Percentiles rank a stretch among this genome's conserved stretches.
phyloP scores from a whole-genome alignment of 1,140 invertebrate species.

The Colletes latitarsis region DNA sequence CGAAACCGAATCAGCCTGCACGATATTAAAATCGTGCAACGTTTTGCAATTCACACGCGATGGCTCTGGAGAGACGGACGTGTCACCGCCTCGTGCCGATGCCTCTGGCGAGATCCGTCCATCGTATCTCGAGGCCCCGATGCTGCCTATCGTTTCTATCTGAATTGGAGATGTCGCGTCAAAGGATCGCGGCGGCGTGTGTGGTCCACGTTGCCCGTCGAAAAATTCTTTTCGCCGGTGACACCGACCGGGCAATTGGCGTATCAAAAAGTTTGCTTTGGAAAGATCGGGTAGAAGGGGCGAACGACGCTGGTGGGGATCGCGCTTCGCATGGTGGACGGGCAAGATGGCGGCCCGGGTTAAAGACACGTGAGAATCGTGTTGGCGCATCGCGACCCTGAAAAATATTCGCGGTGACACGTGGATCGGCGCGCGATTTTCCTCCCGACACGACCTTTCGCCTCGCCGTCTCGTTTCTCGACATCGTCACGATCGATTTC shows the following conservation, averaged over 20 bases:
- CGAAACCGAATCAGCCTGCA: constrained; percentile 57
- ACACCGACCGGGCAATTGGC: constrained; percentile 27
- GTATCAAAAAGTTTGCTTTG: constrained; percentile 38
- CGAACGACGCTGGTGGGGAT: constrained; percentile 41
- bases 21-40: constrained; percentile 51
- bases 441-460: not conserved
- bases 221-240: constrained; percentile 42
- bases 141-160: constrained; percentile 28
- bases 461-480: not conserved
- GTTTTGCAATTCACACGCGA: constrained; percentile 43
- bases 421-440: not conserved
- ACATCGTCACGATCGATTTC: not conserved
- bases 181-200: not conserved
- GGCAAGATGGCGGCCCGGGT: constrained; percentile 58
- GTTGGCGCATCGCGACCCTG: constrained; percentile 20
- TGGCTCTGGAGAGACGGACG: too few species aligned
- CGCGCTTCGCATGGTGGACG: constrained; percentile 56
- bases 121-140: not conserved
- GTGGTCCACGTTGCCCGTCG: not conserved
- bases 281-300: constrained; percentile 37
- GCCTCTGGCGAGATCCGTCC: not conserved
- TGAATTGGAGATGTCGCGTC: constrained; percentile 34
- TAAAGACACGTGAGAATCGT: constrained; percentile 54
- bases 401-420: constrained; percentile 2
- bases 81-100: not conserved